Evolutionary conservation across 2,888 invertebrate genomes (phyloP).

Genomic region (Aquatica leii): DNA sequence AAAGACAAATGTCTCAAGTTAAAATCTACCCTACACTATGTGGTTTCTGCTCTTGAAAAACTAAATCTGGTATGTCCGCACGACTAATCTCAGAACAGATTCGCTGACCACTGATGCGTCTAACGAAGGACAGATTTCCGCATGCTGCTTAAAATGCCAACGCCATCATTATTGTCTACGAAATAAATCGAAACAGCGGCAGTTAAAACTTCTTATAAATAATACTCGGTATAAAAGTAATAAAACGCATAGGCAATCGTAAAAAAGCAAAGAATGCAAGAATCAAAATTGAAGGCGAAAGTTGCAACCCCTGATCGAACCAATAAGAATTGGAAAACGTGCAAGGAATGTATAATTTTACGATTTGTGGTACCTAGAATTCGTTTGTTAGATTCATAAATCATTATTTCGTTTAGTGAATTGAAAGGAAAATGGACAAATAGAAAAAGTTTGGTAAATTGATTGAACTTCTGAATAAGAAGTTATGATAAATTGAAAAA

Average conservation of each 20-base stretch:
- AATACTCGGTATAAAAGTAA: slow-evolving; percentile 10
- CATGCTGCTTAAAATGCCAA: slow-evolving; percentile 20
- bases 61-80: slow-evolving; percentile 55
- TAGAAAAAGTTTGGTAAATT: slow-evolving; percentile 34
- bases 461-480: slow-evolving; percentile 31
- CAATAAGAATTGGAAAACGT: slow-evolving; percentile 45
- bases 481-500: slow-evolving; percentile 29
- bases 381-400: slow-evolving; percentile 37
- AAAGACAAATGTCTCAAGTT: slow-evolving; percentile 51
- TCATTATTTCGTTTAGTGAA: slow-evolving; percentile 41
- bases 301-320: slow-evolving; percentile 38
- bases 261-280: slow-evolving; percentile 33
- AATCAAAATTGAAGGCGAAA: slow-evolving; percentile 35
- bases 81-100: slow-evolving; percentile 49
- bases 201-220: background rate
- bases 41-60: slow-evolving; percentile 51
- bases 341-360: slow-evolving; percentile 38
- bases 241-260: slow-evolving; percentile 27
- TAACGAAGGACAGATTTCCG: slow-evolving; percentile 45
- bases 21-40: slow-evolving; percentile 42
- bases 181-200: background rate
- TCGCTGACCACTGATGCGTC: slow-evolving; percentile 48
- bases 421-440: slow-evolving; percentile 39
- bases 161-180: slow-evolving; percentile 16
- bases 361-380: slow-evolving; percentile 30